Conservation (phyloP, 1,140 invertebrate species). For the Caenorhabditis elegans region DNA sequence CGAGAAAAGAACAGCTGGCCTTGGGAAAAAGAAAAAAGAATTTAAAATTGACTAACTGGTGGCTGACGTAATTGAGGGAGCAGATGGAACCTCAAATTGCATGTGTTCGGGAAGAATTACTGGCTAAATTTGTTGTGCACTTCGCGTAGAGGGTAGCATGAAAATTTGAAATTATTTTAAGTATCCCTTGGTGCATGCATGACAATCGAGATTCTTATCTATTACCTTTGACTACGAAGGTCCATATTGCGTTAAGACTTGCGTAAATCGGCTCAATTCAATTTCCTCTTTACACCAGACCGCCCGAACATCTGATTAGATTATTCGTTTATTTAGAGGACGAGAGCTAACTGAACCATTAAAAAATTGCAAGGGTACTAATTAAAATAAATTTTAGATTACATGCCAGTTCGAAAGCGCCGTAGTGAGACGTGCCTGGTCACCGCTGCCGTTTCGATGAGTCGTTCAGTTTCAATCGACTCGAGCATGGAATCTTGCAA, state of each 20-base stretch:
- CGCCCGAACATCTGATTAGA: not conserved
- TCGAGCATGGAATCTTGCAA: not conserved
- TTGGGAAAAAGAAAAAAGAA: not conserved
- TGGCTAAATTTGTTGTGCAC: no score
- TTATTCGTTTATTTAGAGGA: not conserved
- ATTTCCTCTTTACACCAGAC: not conserved
- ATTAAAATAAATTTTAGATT: not conserved
- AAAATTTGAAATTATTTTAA: no score
- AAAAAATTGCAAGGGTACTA: no score
- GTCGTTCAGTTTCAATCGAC: not conserved
- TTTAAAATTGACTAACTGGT: not conserved
- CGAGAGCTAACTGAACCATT: no score
- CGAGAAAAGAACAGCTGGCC: slow-evolving; percentile 5
- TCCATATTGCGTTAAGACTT: not conserved
- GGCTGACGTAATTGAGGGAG: not conserved
- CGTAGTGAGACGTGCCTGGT: not conserved
- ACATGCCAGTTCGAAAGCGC: slow-evolving; percentile 16
- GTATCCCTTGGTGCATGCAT: no score
- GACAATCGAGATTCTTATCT: no score
- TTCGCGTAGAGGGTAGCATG: no score
- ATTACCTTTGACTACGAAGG: no score
- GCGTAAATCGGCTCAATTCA: not conserved
- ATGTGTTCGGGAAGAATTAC: no score
- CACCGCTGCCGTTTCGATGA: not conserved
- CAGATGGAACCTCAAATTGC: not conserved